A percentile compares a stretch with the other conserved stretches of the same genome.
These are phyloP conservation scores for Drosophila sproati DNA, from an alignment of 1,140 invertebrate genomes.

Conservation along the genomic window DNA sequence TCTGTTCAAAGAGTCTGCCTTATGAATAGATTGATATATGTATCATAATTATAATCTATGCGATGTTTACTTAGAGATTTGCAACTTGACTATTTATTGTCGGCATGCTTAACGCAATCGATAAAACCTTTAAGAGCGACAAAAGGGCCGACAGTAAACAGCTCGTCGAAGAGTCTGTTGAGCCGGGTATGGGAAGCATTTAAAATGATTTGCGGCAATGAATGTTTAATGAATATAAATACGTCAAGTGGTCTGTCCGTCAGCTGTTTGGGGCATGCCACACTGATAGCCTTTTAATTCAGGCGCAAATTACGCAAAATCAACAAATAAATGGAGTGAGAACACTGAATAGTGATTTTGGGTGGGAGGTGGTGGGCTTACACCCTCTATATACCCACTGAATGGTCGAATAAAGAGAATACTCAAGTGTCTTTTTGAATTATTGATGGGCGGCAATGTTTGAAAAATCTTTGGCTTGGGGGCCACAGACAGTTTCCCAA, in stretches of 20 bases:
- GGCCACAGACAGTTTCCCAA: slow-evolving; percentile 50
- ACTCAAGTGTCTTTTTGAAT: slow-evolving; percentile 72
- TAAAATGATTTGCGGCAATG: slow-evolving; percentile 66
- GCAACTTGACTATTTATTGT: not conserved
- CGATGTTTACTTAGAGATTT: not conserved
- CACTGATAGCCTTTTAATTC: slow-evolving; percentile 78
- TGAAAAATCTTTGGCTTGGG: slow-evolving; percentile 26
- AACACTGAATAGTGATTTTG: slow-evolving; percentile 56
- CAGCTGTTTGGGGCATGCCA: slow-evolving; percentile 28
- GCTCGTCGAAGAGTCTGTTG: not conserved
- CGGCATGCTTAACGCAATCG: not conserved
- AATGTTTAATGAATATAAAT: slow-evolving; percentile 78
- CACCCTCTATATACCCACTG: not conserved
- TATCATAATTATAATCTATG: not conserved
- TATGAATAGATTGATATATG: not conserved
- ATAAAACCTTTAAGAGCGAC: not conserved
- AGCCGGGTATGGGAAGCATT: slow-evolving; percentile 19
- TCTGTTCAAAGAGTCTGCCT: not conserved
- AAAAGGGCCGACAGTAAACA: slow-evolving; percentile 11
- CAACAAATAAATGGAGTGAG: slow-evolving; percentile 43
- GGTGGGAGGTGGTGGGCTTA: too few species aligned
- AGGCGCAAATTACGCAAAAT: slow-evolving; percentile 77
- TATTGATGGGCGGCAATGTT: slow-evolving; percentile 62
- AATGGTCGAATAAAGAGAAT: slow-evolving; percentile 62
- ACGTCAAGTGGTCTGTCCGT: slow-evolving; percentile 50